Evolutionary conservation across 1,140 invertebrate species (phyloP).

Genomic region (Melipona quadrifasciata): DNA sequence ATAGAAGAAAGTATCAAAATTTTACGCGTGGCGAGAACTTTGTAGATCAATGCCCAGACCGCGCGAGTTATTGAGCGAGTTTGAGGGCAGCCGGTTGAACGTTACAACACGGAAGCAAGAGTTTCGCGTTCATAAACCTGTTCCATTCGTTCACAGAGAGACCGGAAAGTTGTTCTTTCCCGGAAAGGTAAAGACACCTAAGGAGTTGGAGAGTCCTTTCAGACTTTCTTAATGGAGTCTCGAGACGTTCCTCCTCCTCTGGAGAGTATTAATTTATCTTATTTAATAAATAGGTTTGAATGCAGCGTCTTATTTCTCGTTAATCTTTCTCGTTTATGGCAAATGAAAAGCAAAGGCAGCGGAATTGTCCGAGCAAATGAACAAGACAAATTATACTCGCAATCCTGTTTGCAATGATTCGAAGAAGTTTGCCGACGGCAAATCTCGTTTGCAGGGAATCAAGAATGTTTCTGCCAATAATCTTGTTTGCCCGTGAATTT

Average conservation of each 20-base stretch:
- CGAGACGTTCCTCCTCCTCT: not conserved
- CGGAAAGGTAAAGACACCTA: not conserved
- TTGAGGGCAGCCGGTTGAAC: not conserved
- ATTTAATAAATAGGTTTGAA: not conserved
- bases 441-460: not conserved
- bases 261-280: constrained; percentile 13
- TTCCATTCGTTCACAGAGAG: constrained; percentile 1
- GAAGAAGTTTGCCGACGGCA: too few relatives aligned
- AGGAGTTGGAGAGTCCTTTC: not conserved
- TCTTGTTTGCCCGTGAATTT: too few relatives aligned
- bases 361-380: not conserved
- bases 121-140: not conserved
- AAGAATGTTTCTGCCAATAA: not conserved
- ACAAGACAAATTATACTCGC: too few relatives aligned
- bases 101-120: not conserved
- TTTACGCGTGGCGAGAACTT: too few relatives aligned
- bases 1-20: too few relatives aligned
- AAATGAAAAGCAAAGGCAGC: not conserved
- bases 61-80: not conserved
- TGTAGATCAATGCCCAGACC: too few relatives aligned
- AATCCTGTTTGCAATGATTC: too few relatives aligned
- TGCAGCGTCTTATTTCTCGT: not conserved
- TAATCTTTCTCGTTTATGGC: not conserved
- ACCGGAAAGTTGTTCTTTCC: not conserved
- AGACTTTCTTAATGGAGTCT: constrained; percentile 5